Base-by-base conservation (phyloP, 2,888 invertebrate species). In the Epinotia brunnichana region DNA sequence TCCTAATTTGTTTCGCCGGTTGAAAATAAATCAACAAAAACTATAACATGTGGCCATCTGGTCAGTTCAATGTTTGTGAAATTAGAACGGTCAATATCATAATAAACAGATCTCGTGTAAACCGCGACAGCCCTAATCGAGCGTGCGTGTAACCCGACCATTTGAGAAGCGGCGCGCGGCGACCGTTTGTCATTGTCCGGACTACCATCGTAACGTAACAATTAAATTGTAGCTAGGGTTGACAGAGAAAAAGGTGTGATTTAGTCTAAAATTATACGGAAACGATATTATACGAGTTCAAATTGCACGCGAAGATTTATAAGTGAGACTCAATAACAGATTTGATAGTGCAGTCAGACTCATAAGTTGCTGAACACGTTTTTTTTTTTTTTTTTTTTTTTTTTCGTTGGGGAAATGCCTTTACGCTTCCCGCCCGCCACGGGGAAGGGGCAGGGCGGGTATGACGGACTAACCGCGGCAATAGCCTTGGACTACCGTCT, bases 111-210 rank as follows among this genome's bases (percentile, higher is more conserved):
- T 35, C 29, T 35, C 17, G 17, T 19, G 53, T 54, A 13, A 35
- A 48, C 48, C 15, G 48, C 24, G 54, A 17, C 67, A 67, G 44
- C 67, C 67, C 67, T 67, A 67, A 67, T 67, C 56, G 41, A 11
- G n/a, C 3, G 17, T 69, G 70, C 70, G 70, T 70, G 70, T 39
- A 70, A 70, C 64, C 51, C 64, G 64, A 64, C 70, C 48, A 70
- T 70, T 70, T 70, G 39, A 51, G 64, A 21, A 39, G 57, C 64
- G 39, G 63, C 62, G 44, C 56, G 57, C 70, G 57, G 10, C 51
- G 21, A 64, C 21, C 64, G 70, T 70, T 70, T 64, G 57, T 70
- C 64, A 70, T 64, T 64, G 70, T 70, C 70, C 44, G 54, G 44
- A 54, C 73, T 73, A 73, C 68, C 62, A 67, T 29, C 39, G 21